A percentile compares a stretch with the other conserved stretches of the same genome.
phyloP scores from a whole-genome alignment of 2,797 vertebrate genomes.

The Setipinna tenuifilis region DNA sequence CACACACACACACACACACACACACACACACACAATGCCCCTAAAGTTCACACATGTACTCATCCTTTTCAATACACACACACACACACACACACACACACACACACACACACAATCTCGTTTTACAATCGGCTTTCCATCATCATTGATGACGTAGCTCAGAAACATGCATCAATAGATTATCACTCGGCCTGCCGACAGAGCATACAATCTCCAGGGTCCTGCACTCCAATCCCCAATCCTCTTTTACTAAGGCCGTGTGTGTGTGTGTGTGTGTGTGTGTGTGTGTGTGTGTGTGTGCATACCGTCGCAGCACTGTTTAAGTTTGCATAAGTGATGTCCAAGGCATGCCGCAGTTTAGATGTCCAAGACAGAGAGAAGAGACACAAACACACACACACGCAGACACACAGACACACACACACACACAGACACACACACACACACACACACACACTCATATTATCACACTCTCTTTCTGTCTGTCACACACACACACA shows the following conservation, averaged over 20 bases:
- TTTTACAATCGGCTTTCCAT: not conserved
- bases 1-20: constrained; percentile 15
- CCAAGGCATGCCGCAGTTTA: not conserved
- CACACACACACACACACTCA: not conserved
- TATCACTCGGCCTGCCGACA: not conserved
- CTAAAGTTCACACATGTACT: not conserved
- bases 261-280: not conserved
- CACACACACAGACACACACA: not conserved
- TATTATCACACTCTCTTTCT: not conserved
- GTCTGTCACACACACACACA: constrained; percentile 15
- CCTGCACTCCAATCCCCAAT: not conserved
- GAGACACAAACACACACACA: constrained; percentile 15
- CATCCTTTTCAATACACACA: no score
- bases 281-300: not conserved
- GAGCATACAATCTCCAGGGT: not conserved
- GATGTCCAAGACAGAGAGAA: not conserved
- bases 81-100: not conserved
- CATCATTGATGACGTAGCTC: not conserved
- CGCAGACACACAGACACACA: not conserved
- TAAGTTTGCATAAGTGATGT: not conserved
- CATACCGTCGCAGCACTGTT: not conserved
- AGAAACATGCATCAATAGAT: constrained; percentile 19
- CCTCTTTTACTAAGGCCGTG: not conserved
- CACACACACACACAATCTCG: not conserved
- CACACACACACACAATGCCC: not conserved